These are phyloP conservation scores for Drosophila navojoa DNA, from an alignment of 1,140 invertebrate species.

Conservation along the genomic window DNA sequence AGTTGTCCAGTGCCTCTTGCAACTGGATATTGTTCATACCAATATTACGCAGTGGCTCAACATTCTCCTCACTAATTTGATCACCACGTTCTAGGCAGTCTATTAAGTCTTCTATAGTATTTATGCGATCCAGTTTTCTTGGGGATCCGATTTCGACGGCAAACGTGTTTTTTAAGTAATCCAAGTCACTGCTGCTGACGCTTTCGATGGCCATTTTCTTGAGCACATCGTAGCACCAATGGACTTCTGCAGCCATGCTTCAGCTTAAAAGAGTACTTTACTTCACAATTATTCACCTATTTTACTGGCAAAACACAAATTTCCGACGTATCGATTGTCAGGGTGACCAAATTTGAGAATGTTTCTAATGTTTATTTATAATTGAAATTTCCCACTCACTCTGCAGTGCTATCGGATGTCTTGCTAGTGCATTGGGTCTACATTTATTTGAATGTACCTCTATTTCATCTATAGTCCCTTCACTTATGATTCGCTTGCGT, in stretches of 20 bases:
- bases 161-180: slow-evolving; percentile 52
- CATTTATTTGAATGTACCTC: too few relatives aligned
- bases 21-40: slow-evolving; percentile 13
- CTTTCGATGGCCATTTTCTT: slow-evolving; percentile 52
- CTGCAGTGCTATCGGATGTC: slow-evolving; percentile 37
- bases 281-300: too few relatives aligned
- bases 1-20: slow-evolving; percentile 34
- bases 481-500: too few relatives aligned
- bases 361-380: slow-evolving; percentile 2
- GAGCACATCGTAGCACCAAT: slow-evolving; percentile 64
- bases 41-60: slow-evolving; percentile 45
- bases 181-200: slow-evolving; percentile 24
- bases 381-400: slow-evolving; percentile 9
- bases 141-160: slow-evolving; percentile 52
- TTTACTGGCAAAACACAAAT: neutral
- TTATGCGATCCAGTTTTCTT: slow-evolving; percentile 53
- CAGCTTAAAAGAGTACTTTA: neutral
- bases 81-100: slow-evolving; percentile 68
- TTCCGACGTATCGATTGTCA: neutral
- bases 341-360: neutral
- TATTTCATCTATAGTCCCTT: too few relatives aligned
- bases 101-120: slow-evolving; percentile 52
- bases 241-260: slow-evolving; percentile 6
- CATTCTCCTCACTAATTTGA: slow-evolving; percentile 55
- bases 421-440: too few relatives aligned